phyloP scores from a whole-genome alignment of 2,888 invertebrate species.

The Himalopsyche tibetana region DNA sequence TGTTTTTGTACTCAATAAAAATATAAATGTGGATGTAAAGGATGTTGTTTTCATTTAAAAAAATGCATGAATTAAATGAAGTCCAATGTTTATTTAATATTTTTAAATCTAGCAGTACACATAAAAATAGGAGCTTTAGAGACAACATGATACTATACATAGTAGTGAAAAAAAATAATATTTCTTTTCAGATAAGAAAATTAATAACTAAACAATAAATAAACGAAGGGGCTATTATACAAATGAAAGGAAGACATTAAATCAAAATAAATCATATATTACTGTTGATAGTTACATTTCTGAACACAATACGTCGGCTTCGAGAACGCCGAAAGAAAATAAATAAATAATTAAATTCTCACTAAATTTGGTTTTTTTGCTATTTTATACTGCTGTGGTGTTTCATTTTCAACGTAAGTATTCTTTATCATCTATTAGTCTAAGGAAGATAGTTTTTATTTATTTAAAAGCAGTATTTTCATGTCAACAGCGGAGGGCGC shows the following conservation, averaged over 20 bases:
- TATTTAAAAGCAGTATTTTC: constrained; percentile 63
- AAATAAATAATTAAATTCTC: constrained; percentile 72
- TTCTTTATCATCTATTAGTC: constrained; percentile 63
- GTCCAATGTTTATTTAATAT: constrained; percentile 43
- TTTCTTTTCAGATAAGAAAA: constrained; percentile 15
- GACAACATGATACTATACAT: constrained; percentile 40
- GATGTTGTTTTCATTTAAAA: background rate
- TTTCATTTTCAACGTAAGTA: constrained; percentile 62
- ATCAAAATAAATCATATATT: constrained; percentile 43
- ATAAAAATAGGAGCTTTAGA: constrained; percentile 42
- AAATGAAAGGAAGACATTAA: constrained; percentile 37
- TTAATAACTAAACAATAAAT: constrained; percentile 38
- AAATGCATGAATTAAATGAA: constrained; percentile 10
- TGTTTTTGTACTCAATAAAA: constrained; percentile 7
- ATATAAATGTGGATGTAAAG: constrained; percentile 10
- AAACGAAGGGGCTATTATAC: background rate
- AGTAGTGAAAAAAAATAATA: constrained; percentile 33
- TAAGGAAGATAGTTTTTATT: constrained; percentile 65
- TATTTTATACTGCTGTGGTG: constrained; percentile 63
- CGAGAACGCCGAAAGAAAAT: constrained; percentile 76
- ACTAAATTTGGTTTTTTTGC: constrained; percentile 74
- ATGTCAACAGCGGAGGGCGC: constrained; percentile 47
- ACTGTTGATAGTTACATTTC: constrained; percentile 71
- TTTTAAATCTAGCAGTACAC: constrained; percentile 42
- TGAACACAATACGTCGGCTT: constrained; percentile 79